A percentile compares a stretch with the other conserved stretches of the same genome.
These are phyloP conservation scores for Drosophila setifemur DNA, from an alignment of 1,140 invertebrate genomes.

Conservation along the genomic window DNA sequence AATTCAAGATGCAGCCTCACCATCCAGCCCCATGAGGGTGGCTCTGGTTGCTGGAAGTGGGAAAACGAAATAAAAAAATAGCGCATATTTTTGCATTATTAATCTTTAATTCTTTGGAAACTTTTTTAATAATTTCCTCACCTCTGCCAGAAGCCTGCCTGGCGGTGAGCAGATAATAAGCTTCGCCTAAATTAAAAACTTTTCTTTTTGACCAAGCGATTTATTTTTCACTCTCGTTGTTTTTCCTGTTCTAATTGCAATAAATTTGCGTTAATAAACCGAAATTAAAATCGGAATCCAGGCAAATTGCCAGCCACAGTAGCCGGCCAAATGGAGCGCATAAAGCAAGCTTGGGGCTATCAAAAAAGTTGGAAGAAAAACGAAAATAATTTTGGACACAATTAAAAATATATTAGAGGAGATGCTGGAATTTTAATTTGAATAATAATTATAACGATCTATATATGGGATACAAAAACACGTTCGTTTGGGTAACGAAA, in stretches of 20 bases:
- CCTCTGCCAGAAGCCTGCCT: slow-evolving; percentile 24
- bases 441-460: too few relatives aligned
- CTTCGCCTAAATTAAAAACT: slow-evolving; percentile 75
- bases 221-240: slow-evolving; percentile 25
- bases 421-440: background rate
- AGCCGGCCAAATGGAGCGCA: slow-evolving; percentile 29
- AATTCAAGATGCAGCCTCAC: slow-evolving; percentile 40
- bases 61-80: slow-evolving; percentile 56
- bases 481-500: too few relatives aligned
- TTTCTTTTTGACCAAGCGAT: slow-evolving; percentile 39
- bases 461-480: too few relatives aligned
- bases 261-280: slow-evolving; percentile 74
- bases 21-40: too few relatives aligned
- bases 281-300: slow-evolving; percentile 29
- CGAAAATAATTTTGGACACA: slow-evolving; percentile 31
- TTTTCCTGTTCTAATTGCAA: slow-evolving; percentile 59
- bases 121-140: slow-evolving; percentile 72
- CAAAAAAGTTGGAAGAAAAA: background rate
- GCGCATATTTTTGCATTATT: slow-evolving; percentile 72
- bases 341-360: background rate
- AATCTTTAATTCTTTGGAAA: slow-evolving; percentile 56
- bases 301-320: slow-evolving; percentile 53
- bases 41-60: background rate
- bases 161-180: slow-evolving; percentile 63
- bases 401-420: slow-evolving; percentile 53